Evolutionary conservation across 37 sponge, comb jelly and placozoan genomes (phyloP).

Genomic region (Geodia barretti): DNA sequence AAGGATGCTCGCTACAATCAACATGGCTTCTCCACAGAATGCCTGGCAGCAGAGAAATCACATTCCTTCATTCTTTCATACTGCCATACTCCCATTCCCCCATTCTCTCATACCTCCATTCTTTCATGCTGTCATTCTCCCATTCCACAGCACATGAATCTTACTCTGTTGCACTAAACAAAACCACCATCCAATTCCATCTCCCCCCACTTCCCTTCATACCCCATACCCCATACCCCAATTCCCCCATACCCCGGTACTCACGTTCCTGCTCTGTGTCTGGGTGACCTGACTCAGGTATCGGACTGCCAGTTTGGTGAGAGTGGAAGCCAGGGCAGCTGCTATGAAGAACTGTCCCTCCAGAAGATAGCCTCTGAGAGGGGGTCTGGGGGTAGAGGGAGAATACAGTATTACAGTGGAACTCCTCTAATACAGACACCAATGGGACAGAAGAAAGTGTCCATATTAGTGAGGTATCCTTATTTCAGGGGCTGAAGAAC

Average conservation of each 20-base stretch:
- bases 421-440: too few species aligned
- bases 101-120: too few species aligned
- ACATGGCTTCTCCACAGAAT: slow-evolving; percentile 92
- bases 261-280: slow-evolving; percentile 76
- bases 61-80: too few species aligned
- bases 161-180: too few species aligned
- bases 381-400: slow-evolving; percentile 63
- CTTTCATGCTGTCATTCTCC: too few species aligned
- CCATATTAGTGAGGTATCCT: too few species aligned
- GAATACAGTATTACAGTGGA: background rate
- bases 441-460: too few species aligned
- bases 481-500: too few species aligned
- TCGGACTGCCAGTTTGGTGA: slow-evolving; percentile 89
- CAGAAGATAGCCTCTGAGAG: slow-evolving; percentile 84
- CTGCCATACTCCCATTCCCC: too few species aligned
- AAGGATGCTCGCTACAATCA: slow-evolving; percentile 91
- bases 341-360: slow-evolving; percentile 97
- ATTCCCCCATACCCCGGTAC: too few species aligned
- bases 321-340: slow-evolving; percentile 85
- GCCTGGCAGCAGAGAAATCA: slow-evolving; percentile 32
- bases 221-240: slow-evolving; percentile 1
- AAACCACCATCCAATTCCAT: too few species aligned
- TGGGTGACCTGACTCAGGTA: slow-evolving; percentile 61
- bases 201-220: background rate
- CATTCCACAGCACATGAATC: too few species aligned